phyloP scores from a whole-genome alignment of 2,797 vertebrate genomes.

The Galago senegalensis region DNA sequence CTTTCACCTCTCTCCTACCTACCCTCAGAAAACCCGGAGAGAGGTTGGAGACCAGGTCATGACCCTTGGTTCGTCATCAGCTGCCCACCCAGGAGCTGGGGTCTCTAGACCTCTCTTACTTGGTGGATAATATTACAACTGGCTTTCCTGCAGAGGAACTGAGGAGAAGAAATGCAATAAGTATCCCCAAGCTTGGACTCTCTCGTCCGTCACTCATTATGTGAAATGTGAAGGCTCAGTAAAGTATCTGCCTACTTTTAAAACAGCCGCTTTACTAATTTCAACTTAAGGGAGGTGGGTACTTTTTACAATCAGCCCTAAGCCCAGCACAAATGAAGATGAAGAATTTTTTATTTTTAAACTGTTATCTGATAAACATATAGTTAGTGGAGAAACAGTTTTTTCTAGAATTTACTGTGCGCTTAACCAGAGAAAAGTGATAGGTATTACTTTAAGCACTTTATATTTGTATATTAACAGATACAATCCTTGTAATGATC shows the following conservation, averaged over 20 bases:
- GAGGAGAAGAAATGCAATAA: neutral
- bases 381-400: neutral
- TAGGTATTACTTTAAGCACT: neutral
- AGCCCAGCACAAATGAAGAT: constrained; percentile 9
- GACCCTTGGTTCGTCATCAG: neutral
- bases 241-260: neutral
- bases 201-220: neutral
- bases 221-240: neutral
- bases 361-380: neutral
- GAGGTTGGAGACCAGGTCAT: constrained; percentile 70
- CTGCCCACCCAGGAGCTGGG: neutral
- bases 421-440: neutral
- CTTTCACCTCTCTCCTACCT: constrained; percentile 43
- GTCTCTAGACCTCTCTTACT: neutral
- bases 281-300: neutral
- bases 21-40: constrained; percentile 21
- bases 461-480: neutral
- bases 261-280: constrained; percentile 8
- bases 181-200: neutral
- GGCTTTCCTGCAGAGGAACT: constrained; percentile 20
- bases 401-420: neutral
- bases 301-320: neutral
- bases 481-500: neutral
- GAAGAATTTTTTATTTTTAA: constrained; percentile 4
- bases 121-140: neutral